Evolutionary conservation across 1,140 invertebrate genomes (phyloP), one percentile per base, ranked within the genome.

Genomic region (Drosophila busckii): DNA sequence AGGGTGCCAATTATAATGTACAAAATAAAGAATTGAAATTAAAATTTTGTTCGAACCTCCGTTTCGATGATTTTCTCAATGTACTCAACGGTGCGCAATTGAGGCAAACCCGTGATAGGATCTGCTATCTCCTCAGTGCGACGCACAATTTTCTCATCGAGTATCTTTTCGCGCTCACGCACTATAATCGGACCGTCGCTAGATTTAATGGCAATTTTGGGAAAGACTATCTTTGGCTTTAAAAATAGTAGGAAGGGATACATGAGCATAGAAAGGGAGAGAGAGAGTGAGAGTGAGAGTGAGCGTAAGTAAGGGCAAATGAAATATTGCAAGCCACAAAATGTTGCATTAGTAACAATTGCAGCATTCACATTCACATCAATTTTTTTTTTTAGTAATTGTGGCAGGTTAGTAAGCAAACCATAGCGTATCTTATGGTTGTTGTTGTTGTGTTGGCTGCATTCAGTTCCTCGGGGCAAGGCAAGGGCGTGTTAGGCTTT

Each of bases 1-100:
- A 29, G 12, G 6, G 2, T 16, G 17, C 17, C 20, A 5, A 15
- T 28, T 61, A 53, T 31, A 44, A 32, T 37, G 23, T 16, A 4
- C 41, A 44, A 12, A 16, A 29, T 71, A 71, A 41, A 22, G 29
- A 45, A 55, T 35, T 42, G 32, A 52, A 38, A 48, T 62, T 73
- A 55, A 38, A 44, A 67, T 15, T 46, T 38, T 29, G 10, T 12
- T 61, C 84, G 86, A 95, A 97, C 95, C 95, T 97, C 95, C 91
- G 94, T 95, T 89, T 97, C 95, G 89, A 97, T 95, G 88, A 95
- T 92, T 91, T 96, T 96, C 91, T 97, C 95, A 89, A 96, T 93
- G 90, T 95, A 94, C 91, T 96, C 94, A 87, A 96, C 91, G 48
- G 95, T 97, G 89, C 94, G 91, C 67, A 97, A 92, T 89, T 93